Base-by-base conservation (phyloP, 2,113 vertebrate genomes). In the Oncorhynchus kisutch region DNA sequence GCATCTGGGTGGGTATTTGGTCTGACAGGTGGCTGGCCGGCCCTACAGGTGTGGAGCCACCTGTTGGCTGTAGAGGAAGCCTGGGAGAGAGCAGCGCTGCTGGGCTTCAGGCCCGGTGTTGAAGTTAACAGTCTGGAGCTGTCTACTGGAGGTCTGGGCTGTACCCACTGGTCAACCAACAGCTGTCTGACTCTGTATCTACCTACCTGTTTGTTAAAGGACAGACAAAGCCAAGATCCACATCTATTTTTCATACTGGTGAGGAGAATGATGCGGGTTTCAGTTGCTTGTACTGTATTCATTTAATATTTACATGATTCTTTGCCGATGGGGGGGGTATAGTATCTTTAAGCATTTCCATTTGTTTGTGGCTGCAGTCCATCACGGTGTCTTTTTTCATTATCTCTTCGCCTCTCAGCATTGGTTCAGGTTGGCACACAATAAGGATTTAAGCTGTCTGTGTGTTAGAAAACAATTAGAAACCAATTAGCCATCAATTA, bases 31-130 rank as follows among this genome's bases (percentile, higher is more conserved):
- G 79, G 75, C 64, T 80, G 78, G 64, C 39, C 64, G 25, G 25
- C 12, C 13, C 22, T 73, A 51, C 76, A 81, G 79, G 77, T 79
- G 76, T 79, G 67, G 5, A 14, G 20, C 67, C 73, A 80, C 82
- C 76, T 78, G 78, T 76, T 64, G 16, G 45, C 67, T 77, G 18
- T 24, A 39, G 67, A 68, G 72, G 60, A 34, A 66, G 72, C 59
- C 59, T 51, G 72, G 73, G 65, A 71, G 25, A 34, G 39, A 76
- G 39, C 29, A 51, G 81, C 24, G 68, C 34, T 73, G 75, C 64
- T n/a, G n/a, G 72, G 59, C 49, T 20, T n/a, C 18, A 7, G 24
- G 54, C 39, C 68, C 49, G n/a, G 29, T 80, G 72, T 79, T 82
- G 73, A 48, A 9, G 75, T 80, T 86, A 75, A 82, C 73, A 22